These are phyloP conservation scores for Sander vitreus DNA, from an alignment of 2,113 vertebrate species.

Conservation along the genomic window DNA sequence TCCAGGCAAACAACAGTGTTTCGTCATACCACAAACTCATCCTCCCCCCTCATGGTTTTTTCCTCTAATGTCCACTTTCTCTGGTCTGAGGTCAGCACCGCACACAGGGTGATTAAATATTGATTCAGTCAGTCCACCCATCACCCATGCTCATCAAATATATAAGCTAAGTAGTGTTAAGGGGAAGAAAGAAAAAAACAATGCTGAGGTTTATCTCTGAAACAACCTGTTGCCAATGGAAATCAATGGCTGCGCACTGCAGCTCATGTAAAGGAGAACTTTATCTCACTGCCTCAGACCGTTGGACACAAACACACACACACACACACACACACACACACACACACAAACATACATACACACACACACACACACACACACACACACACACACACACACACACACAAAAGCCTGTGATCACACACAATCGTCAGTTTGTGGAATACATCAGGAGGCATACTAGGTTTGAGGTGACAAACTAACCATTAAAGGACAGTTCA, in stretches of 20 bases:
- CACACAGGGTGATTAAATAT: conserved; percentile 67
- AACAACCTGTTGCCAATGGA: conserved; percentile 9
- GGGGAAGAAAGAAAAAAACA: background rate
- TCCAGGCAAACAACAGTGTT: background rate
- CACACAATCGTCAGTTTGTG: background rate
- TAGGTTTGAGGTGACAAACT: background rate
- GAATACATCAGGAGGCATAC: background rate
- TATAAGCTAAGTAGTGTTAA: conserved; percentile 10
- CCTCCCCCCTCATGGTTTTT: background rate
- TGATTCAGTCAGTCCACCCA: conserved; percentile 47
- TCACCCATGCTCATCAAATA: conserved; percentile 52
- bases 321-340: background rate
- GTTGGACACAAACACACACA: background rate
- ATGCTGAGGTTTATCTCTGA: conserved; percentile 38
- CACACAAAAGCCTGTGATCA: background rate
- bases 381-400: background rate
- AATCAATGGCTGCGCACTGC: conserved; percentile 37
- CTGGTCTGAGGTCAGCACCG: conserved; percentile 6
- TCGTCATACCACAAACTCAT: background rate
- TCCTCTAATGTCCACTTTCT: conserved; percentile 7
- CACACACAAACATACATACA: conserved; percentile 2
- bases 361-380: background rate
- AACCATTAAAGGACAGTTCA: background rate
- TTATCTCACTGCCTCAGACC: conserved; percentile 34
- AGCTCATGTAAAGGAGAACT: conserved; percentile 7